Evolutionary conservation across 2,888 invertebrate species (phyloP).

Genomic region (Caenorhabditis imperialis): DNA sequence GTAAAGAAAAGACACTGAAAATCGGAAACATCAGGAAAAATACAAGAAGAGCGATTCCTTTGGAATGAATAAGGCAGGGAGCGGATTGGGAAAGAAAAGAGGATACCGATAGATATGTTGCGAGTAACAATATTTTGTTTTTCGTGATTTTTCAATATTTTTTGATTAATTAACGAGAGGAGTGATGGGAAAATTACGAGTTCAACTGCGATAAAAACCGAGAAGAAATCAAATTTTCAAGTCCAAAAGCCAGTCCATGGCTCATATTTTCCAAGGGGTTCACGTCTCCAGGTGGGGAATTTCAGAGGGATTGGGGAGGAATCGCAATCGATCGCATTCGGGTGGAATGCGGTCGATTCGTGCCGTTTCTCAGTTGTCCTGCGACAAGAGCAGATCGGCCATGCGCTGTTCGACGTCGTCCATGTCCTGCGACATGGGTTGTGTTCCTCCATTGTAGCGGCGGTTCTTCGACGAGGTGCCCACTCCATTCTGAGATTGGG

Average conservation of each 20-base stretch:
- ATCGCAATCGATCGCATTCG: background rate
- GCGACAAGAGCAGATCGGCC: slow-evolving; percentile 64
- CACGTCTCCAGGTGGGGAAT: no score
- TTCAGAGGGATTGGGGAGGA: no score
- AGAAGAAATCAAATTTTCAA: no score
- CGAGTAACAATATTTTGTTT: no score
- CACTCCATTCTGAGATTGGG: slow-evolving; percentile 40
- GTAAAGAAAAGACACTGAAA: no score
- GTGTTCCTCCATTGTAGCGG: slow-evolving; percentile 7
- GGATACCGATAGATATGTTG: background rate
- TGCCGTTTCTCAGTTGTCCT: slow-evolving; percentile 35
- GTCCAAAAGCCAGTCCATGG: no score
- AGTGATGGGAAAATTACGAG: no score
- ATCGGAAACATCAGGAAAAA: background rate
- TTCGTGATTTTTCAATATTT: background rate
- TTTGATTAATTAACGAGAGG: background rate
- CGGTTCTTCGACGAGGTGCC: background rate
- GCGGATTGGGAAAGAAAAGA: background rate
- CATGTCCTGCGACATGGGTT: slow-evolving; percentile 55
- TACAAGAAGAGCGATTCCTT: background rate
- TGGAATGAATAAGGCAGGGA: no score
- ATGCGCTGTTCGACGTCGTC: slow-evolving; percentile 65
- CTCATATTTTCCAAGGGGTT: no score
- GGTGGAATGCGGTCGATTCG: background rate
- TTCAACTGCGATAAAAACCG: no score